Evolutionary conservation across 2,797 vertebrate species (phyloP).

Genomic region (Clarias fuscus): DNA sequence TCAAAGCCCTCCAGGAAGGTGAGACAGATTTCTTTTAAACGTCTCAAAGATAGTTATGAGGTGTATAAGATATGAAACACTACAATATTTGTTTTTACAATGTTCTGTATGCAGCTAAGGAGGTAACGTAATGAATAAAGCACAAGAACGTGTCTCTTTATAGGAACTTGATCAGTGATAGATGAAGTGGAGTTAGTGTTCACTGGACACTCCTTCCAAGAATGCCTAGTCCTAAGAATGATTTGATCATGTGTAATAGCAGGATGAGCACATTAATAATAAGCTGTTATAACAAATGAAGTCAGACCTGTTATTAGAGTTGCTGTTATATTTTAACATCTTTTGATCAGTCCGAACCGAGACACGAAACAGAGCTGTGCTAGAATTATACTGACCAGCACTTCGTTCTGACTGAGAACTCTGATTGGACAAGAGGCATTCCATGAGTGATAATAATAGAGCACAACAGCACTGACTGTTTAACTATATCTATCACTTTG

Average conservation of each 20-base stretch:
- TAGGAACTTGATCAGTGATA: background rate
- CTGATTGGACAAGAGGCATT: too few relatives aligned
- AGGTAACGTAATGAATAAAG: background rate
- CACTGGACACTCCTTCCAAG: background rate
- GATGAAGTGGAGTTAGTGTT: background rate
- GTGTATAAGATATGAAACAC: background rate
- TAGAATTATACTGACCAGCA: background rate
- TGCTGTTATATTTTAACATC: background rate
- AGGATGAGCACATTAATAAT: background rate
- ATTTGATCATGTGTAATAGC: background rate
- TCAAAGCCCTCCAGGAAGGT: conserved; percentile 34
- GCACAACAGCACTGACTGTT: too few relatives aligned
- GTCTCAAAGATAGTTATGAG: background rate
- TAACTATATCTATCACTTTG: too few relatives aligned
- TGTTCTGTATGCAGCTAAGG: background rate
- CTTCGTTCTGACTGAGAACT: too few relatives aligned
- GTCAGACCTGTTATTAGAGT: background rate
- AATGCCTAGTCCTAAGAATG: background rate
- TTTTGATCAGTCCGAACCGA: background rate
- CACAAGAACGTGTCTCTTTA: background rate
- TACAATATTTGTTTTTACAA: background rate
- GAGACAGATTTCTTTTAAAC: conserved; percentile 14
- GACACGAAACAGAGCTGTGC: background rate
- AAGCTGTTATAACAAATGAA: background rate
- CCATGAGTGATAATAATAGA: too few relatives aligned